These are phyloP conservation scores for Sternotherus odoratus DNA, from an alignment of 2,797 vertebrate genomes.

Conservation along the genomic window DNA sequence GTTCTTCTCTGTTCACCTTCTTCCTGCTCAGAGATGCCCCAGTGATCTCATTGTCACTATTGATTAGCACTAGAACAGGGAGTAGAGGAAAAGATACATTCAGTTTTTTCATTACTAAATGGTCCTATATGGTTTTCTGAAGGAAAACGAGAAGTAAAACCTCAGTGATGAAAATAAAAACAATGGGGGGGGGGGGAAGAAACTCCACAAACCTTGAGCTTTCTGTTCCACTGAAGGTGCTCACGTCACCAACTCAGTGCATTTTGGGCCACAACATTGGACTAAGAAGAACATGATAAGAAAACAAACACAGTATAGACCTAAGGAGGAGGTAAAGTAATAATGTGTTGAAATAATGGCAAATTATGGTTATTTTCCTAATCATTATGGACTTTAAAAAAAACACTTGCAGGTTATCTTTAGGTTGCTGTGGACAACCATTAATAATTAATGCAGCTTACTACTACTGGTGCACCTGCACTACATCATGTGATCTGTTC, in stretches of 20 bases:
- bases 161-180: not conserved
- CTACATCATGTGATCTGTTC: not conserved
- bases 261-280: not conserved
- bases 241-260: not conserved
- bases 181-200: not conserved
- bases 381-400: not conserved
- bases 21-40: not conserved
- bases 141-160: conserved; percentile 27
- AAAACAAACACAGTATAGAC: not conserved
- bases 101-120: not conserved
- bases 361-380: not conserved
- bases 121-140: not conserved
- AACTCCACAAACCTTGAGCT: not conserved
- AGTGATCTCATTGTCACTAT: not conserved
- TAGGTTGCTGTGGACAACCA: not conserved
- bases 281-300: fast-evolving
- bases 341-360: not conserved
- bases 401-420: not conserved
- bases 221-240: not conserved
- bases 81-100: not conserved
- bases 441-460: not conserved
- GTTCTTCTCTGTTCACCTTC: not conserved
- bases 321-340: not conserved
- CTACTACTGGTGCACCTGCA: not conserved
- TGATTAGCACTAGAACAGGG: not conserved